These are phyloP conservation scores for Apamea crenata DNA, from an alignment of 2,888 invertebrate genomes.

Conservation along the genomic window DNA sequence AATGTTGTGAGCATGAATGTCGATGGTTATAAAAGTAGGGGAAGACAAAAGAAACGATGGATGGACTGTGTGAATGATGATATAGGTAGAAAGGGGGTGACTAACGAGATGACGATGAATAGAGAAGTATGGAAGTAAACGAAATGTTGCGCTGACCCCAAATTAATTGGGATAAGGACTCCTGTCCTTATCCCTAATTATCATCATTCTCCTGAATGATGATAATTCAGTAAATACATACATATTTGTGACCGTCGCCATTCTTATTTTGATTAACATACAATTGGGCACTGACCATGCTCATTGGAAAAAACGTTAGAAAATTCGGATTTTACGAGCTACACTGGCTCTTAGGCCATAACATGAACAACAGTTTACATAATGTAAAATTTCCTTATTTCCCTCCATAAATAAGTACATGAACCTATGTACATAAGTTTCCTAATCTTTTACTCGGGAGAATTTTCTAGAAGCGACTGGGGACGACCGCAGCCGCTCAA, in stretches of 20 bases:
- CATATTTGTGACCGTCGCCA: not conserved
- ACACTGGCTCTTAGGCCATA: too few species aligned
- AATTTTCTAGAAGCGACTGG: conserved; percentile 26
- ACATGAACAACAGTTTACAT: not conserved
- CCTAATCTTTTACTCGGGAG: conserved; percentile 17
- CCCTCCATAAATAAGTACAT: not conserved
- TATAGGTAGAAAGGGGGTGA: not conserved
- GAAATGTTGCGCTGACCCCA: not conserved
- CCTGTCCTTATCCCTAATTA: too few species aligned
- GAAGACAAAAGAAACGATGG: not conserved
- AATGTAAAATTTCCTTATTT: not conserved
- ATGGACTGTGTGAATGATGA: not conserved
- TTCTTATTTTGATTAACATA: not conserved
- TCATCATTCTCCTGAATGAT: too few species aligned
- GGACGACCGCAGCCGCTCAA: conserved; percentile 34
- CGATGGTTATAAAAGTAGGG: not conserved
- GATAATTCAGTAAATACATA: too few species aligned
- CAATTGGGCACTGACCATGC: too few species aligned
- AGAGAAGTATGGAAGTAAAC: not conserved
- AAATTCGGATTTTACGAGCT: not conserved
- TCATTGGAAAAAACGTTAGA: not conserved
- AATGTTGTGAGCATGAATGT: not conserved
- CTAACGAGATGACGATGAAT: not conserved
- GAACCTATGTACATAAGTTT: conserved; percentile 20
- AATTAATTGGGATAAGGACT: not conserved